Evolutionary conservation across 1,140 invertebrate genomes (phyloP).

Genomic region (Eupristina koningsbergeri): DNA sequence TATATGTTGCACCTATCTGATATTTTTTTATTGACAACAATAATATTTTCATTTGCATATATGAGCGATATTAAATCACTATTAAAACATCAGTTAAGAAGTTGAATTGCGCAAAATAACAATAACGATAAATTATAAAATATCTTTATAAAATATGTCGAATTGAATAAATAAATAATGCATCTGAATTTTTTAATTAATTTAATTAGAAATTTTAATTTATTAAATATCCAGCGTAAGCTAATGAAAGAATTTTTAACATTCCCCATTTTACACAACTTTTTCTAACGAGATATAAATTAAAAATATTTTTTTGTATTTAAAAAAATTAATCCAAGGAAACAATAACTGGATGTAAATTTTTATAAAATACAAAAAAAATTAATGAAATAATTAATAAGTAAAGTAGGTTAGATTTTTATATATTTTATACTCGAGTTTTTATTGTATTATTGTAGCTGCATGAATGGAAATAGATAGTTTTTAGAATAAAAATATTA

Average conservation of each 20-base stretch:
- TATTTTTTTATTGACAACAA: background rate
- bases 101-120: background rate
- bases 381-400: background rate
- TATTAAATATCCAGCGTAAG: too few species aligned
- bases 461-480: too few species aligned
- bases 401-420: background rate
- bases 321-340: too few species aligned
- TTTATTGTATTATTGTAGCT: background rate
- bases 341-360: too few species aligned
- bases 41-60: background rate
- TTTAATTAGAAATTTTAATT: background rate
- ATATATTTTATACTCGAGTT: background rate
- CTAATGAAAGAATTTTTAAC: too few species aligned
- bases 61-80: background rate
- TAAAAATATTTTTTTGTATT: too few species aligned
- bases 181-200: background rate
- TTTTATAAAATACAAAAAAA: too few species aligned
- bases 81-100: background rate
- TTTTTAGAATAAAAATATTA: conserved; percentile 1
- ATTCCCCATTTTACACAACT: too few species aligned
- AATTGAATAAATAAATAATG: background rate
- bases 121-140: too few species aligned
- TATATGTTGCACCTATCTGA: background rate
- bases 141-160: too few species aligned
- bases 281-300: too few species aligned